Conservation (phyloP, 1,140 invertebrate genomes). For the Gerris buenoi region DNA sequence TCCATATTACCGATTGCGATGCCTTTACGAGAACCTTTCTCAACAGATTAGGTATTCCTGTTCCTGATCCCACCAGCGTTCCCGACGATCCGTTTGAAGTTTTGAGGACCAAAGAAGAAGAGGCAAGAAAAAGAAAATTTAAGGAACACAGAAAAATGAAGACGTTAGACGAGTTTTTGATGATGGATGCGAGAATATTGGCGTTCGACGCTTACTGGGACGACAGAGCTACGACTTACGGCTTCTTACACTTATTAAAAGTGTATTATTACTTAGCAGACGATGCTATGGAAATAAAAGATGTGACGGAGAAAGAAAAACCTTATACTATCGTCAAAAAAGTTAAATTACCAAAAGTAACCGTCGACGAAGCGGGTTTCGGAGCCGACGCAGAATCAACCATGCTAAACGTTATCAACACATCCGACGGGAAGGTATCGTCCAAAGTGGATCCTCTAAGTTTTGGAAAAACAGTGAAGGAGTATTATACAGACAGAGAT, state of each 20-base stretch:
- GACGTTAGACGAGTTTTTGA: conserved; percentile 53
- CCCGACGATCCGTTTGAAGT: conserved; percentile 36
- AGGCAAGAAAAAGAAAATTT: conserved; percentile 32
- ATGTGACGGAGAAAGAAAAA: conserved; percentile 32
- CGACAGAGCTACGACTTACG: conserved; percentile 53
- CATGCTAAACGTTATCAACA: conserved; percentile 55
- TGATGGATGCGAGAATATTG: conserved; percentile 57
- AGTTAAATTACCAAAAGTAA: conserved; percentile 64
- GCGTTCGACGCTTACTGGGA: conserved; percentile 84
- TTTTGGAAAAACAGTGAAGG: conserved; percentile 31
- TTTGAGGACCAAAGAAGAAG: background rate
- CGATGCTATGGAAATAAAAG: conserved; percentile 77
- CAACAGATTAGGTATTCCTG: conserved; percentile 63
- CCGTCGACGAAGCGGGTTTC: conserved; percentile 23
- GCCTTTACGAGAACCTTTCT: conserved; percentile 71
- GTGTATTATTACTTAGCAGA: conserved; percentile 73
- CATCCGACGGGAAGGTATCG: conserved; percentile 33
- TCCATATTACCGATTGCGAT: conserved; percentile 70
- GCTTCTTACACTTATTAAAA: conserved; percentile 55
- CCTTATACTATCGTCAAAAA: conserved; percentile 39
- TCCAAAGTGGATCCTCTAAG: conserved; percentile 43
- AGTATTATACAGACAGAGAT: conserved; percentile 56
- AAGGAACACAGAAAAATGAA: conserved; percentile 19
- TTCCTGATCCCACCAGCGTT: conserved; percentile 48
- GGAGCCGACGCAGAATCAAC: conserved; percentile 43